Conservation (phyloP, 2,797 vertebrate genomes). For the Bucorvus abyssinicus region DNA sequence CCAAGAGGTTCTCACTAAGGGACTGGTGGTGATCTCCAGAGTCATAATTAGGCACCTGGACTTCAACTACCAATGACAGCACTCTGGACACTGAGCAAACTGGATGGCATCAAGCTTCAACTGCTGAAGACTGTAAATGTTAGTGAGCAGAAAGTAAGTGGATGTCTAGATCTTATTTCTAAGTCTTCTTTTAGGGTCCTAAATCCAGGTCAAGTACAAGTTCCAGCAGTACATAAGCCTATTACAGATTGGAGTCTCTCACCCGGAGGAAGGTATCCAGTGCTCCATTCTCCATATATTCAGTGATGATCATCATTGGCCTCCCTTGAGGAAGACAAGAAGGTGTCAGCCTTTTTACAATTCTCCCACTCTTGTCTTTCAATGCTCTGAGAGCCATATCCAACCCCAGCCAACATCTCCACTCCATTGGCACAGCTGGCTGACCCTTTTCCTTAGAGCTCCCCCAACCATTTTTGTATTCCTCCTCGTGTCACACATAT, state of each 20-base stretch:
- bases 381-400: not conserved
- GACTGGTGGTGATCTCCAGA: not conserved
- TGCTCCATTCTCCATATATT: constrained; percentile 81
- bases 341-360: not conserved
- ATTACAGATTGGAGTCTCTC: not conserved
- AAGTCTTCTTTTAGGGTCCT: not conserved
- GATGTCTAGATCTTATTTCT: not conserved
- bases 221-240: not conserved
- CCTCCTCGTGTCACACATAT: not conserved
- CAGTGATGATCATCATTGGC: constrained; percentile 83
- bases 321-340: constrained; percentile 66
- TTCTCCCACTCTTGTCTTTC: not conserved
- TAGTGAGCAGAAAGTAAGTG: not conserved
- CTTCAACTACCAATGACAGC: not conserved
- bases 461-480: not conserved
- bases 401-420: not conserved
- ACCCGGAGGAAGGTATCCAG: constrained; percentile 81
- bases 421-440: not conserved
- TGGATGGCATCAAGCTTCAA: not conserved
- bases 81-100: not conserved
- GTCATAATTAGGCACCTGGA: not conserved
- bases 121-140: not conserved
- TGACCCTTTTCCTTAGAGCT: not conserved
- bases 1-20: not conserved
- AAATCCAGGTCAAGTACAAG: not conserved